Evolutionary conservation across 2,888 invertebrate genomes (phyloP).

Genomic region (Apodemia mormo): DNA sequence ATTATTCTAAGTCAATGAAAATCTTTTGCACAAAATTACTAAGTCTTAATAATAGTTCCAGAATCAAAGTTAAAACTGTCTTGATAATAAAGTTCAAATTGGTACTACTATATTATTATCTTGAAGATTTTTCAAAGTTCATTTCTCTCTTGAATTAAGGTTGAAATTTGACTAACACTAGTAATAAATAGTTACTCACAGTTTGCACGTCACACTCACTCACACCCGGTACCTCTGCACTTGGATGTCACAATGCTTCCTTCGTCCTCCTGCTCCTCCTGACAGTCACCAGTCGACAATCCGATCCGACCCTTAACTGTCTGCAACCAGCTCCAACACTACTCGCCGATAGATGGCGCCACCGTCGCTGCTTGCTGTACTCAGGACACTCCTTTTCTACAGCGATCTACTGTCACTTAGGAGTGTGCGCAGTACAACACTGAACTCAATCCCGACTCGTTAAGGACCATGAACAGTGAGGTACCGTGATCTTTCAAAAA

Average conservation of each 20-base stretch:
- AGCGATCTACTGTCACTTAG: background rate
- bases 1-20: too few relatives aligned
- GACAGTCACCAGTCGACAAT: too few relatives aligned
- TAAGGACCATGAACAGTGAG: background rate
- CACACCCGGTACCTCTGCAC: background rate
- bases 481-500: too few relatives aligned
- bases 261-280: background rate
- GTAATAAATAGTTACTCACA: background rate
- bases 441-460: background rate
- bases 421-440: background rate
- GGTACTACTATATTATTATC: background rate
- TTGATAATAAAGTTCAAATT: background rate
- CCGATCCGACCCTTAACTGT: too few relatives aligned
- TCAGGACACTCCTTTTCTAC: background rate
- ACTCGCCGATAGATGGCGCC: background rate
- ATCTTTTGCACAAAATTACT: too few relatives aligned
- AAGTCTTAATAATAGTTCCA: background rate
- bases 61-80: background rate
- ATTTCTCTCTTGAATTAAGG: background rate
- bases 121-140: background rate
- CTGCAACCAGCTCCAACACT: background rate
- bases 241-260: background rate
- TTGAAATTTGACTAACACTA: slow-evolving; percentile 7
- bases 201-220: slow-evolving; percentile 1
- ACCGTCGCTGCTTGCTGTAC: slow-evolving; percentile 12